These are phyloP conservation scores for Rhabdomys pumilio DNA, from an alignment of 2,797 vertebrate species.

Conservation along the genomic window DNA sequence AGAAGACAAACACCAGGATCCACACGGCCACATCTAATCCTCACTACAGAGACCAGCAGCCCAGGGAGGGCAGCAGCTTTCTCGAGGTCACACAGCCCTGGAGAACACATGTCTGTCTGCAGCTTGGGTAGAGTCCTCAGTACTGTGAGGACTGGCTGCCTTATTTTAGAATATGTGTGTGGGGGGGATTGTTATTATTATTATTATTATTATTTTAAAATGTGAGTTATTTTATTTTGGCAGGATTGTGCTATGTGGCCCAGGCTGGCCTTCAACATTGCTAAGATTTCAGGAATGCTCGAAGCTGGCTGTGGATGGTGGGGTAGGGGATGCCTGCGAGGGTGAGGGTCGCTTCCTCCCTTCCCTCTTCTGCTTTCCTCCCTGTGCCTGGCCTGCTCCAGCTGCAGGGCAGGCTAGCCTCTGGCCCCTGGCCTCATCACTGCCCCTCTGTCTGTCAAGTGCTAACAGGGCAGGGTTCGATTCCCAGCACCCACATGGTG, in stretches of 20 bases:
- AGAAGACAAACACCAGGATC: background rate
- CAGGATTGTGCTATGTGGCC: background rate
- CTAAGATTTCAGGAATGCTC: background rate
- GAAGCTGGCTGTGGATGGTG: background rate
- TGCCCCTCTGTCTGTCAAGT: background rate
- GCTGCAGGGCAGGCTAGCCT: background rate
- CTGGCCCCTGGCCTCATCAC: background rate
- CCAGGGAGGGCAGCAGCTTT: background rate
- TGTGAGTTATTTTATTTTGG: background rate
- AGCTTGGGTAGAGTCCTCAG: background rate
- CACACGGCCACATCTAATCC: background rate
- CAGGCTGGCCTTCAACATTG: background rate
- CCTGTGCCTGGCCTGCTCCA: background rate
- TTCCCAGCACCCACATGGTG: background rate
- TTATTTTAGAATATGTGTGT: background rate
- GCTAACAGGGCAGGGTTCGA: background rate
- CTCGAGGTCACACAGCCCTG: background rate
- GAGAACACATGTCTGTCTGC: background rate
- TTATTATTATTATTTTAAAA: background rate
- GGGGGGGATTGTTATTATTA: background rate
- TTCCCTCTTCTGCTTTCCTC: background rate
- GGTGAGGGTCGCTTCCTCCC: background rate
- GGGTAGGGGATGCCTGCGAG: background rate
- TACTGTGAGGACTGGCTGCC: background rate
- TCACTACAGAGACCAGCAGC: background rate